Conservation (phyloP, 2,797 vertebrate genomes). For the Thunnus albacares region DNA sequence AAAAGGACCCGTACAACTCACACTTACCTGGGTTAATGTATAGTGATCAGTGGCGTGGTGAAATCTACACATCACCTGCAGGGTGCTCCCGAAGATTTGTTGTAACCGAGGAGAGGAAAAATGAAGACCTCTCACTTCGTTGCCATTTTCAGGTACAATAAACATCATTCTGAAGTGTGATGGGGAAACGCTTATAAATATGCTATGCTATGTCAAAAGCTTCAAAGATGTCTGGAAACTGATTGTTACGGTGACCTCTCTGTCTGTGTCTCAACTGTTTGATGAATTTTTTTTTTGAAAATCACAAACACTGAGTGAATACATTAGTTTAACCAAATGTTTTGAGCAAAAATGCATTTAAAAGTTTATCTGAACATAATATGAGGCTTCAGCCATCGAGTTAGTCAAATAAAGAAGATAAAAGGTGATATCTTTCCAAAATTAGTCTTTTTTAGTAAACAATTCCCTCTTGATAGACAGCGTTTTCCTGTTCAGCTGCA, state of each 20-base stretch:
- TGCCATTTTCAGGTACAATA: neutral
- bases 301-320: no score
- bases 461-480: no score
- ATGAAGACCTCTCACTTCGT: conserved; percentile 30
- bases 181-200: neutral
- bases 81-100: conserved; percentile 31
- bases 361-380: no score
- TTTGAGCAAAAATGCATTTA: no score
- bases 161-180: neutral
- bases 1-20: neutral
- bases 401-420: no score
- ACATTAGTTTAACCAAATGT: no score
- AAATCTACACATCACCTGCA: conserved; percentile 26
- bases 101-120: neutral
- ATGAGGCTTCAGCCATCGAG: no score
- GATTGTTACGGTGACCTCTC: neutral
- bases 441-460: no score
- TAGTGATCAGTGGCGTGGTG: neutral
- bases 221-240: neutral
- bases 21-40: neutral
- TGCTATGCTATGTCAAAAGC: no score
- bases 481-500: no score
- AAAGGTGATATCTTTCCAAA: no score
- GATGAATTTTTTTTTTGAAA: no score
- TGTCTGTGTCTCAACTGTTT: neutral